These are phyloP conservation scores for Radopholus similis DNA, from an alignment of 1,140 invertebrate species.

Conservation along the genomic window DNA sequence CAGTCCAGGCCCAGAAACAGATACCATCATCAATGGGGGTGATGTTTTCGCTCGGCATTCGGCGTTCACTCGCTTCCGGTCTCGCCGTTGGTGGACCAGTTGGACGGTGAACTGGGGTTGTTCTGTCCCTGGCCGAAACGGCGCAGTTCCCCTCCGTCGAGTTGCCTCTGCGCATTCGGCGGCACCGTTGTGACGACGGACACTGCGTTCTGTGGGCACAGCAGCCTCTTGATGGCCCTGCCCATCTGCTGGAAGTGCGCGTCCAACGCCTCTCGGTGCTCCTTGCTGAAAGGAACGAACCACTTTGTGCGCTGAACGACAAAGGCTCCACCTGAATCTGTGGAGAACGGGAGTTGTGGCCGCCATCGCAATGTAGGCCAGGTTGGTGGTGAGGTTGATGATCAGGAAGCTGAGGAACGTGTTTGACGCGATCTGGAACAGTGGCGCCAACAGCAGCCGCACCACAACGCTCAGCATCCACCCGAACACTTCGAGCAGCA, in stretches of 20 bases:
- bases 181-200: background rate
- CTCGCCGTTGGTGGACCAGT: too few species aligned
- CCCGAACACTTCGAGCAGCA: background rate
- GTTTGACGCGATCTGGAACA: background rate
- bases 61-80: too few species aligned
- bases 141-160: too few species aligned
- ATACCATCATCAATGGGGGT: too few species aligned
- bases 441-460: background rate
- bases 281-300: background rate
- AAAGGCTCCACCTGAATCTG: background rate
- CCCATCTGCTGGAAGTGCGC: background rate
- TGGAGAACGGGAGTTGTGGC: background rate
- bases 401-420: constrained; percentile 3
- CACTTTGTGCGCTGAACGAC: background rate
- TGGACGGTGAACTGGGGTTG: too few species aligned
- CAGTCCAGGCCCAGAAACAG: too few species aligned
- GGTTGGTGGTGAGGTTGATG: background rate
- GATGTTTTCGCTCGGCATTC: too few species aligned
- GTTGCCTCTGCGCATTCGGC: too few species aligned
- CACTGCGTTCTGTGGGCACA: background rate
- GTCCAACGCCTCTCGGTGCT: background rate
- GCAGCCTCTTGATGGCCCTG: background rate
- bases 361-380: constrained; percentile 1
- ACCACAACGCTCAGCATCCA: background rate
- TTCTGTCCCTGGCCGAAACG: too few species aligned